Percentiles rank a stretch among this genome's conserved stretches.
phyloP scores from a whole-genome alignment of 35 echinoderm and acorn worm species.

The Stichopus chloronotus region DNA sequence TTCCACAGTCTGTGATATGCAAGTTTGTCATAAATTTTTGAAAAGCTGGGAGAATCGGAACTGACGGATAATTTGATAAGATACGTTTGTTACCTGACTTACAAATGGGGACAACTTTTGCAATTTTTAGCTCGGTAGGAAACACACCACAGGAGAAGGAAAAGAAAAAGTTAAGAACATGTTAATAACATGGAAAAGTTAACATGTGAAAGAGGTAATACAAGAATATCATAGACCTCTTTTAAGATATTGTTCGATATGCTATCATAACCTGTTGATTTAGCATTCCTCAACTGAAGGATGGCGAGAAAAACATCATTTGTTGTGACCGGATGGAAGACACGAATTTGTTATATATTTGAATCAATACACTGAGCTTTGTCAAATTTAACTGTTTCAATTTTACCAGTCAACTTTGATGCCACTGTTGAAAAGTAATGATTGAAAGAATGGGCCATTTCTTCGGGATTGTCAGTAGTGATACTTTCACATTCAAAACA shows the following conservation, averaged over 20 bases:
- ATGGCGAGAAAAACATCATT: neutral
- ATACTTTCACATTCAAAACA: neutral
- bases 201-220: constrained; percentile 10
- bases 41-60: neutral
- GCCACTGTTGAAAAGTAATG: neutral
- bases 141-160: neutral
- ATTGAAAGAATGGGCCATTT: neutral
- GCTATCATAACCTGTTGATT: neutral
- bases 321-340: neutral
- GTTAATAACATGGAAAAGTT: too few relatives aligned
- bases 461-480: neutral
- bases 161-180: neutral
- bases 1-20: neutral
- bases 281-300: neutral
- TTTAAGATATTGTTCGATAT: neutral
- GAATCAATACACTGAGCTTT: neutral
- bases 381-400: neutral
- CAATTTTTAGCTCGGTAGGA: neutral
- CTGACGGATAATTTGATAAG: neutral
- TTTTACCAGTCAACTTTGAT: neutral
- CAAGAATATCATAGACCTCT: neutral
- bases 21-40: neutral
- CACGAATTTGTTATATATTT: neutral
- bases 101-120: neutral
- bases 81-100: too few relatives aligned